Conservation (phyloP, 1,140 invertebrate genomes). For the Drosophila persimilis region DNA sequence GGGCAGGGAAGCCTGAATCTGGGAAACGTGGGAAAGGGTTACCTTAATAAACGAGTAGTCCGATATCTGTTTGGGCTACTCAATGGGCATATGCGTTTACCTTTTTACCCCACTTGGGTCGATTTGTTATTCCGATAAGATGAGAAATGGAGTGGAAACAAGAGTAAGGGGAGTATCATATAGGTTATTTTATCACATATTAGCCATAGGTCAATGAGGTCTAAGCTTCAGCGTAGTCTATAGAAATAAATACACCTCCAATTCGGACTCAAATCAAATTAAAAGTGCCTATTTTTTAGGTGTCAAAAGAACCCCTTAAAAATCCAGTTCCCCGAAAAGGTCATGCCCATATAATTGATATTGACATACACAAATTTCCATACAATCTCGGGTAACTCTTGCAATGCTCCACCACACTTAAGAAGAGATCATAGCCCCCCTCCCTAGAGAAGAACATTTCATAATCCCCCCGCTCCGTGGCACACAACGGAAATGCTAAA, state of each 20-base stretch:
- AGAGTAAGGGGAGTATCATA: no score
- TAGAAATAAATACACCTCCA: no score
- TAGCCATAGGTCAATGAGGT: no score
- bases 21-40: conserved; percentile 7
- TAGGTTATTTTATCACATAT: no score
- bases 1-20: conserved; percentile 10
- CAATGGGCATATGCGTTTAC: neutral
- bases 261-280: no score
- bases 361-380: no score
- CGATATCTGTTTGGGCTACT: conserved; percentile 1
- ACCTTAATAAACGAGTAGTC: neutral
- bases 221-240: no score
- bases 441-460: conserved; percentile 62
- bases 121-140: conserved; percentile 7
- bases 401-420: conserved; percentile 6
- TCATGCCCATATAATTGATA: no score
- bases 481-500: conserved; percentile 75
- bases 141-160: conserved; percentile 3
- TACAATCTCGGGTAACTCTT: neutral
- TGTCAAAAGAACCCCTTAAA: neutral
- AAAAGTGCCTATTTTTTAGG: neutral
- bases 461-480: conserved; percentile 45
- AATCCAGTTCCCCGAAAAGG: neutral
- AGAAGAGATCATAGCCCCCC: conserved; percentile 28
- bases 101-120: conserved; percentile 11